Conservation (phyloP, 2,113 vertebrate genomes). For the Hystrix cristata region DNA sequence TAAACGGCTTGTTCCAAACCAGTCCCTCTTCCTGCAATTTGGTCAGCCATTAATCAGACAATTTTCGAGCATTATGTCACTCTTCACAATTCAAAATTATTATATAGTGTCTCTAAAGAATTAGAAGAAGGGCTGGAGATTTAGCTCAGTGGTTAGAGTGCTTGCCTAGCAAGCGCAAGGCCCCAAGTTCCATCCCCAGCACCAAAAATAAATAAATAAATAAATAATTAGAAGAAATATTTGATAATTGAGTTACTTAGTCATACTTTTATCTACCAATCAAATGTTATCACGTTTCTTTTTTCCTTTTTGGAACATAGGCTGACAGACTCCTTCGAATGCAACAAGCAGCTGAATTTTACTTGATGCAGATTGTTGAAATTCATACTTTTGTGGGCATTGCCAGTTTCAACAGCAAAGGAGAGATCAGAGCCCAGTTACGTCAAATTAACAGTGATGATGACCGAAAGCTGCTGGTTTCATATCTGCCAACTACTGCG, state of each 20-base stretch:
- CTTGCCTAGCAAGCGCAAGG: too few relatives aligned
- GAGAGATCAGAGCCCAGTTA: conserved; percentile 73
- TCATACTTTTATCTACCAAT: background rate
- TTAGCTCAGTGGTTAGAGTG: too few relatives aligned
- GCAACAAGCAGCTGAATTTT: conserved; percentile 86
- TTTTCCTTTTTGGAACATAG: conserved; percentile 65
- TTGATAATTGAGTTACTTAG: background rate
- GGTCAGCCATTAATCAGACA: background rate
- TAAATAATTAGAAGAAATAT: background rate
- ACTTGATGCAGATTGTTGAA: conserved; percentile 86
- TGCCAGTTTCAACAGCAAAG: conserved; percentile 75
- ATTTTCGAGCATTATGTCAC: background rate
- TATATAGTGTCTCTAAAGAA: background rate
- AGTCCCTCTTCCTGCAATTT: background rate
- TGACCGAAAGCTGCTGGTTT: conserved; percentile 79
- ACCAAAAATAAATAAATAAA: too few relatives aligned
- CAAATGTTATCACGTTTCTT: background rate
- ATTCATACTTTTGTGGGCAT: conserved; percentile 84
- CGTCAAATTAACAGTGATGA: conserved; percentile 64
- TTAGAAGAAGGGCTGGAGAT: background rate
- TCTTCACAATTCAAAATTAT: conserved; percentile 1
- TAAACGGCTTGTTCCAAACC: background rate
- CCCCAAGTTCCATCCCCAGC: too few relatives aligned
- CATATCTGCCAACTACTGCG: conserved; percentile 73
- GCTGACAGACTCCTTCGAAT: conserved; percentile 76